These are phyloP conservation scores for Hemitrygon akajei DNA, from an alignment of 2,797 vertebrate genomes.

Conservation along the genomic window DNA sequence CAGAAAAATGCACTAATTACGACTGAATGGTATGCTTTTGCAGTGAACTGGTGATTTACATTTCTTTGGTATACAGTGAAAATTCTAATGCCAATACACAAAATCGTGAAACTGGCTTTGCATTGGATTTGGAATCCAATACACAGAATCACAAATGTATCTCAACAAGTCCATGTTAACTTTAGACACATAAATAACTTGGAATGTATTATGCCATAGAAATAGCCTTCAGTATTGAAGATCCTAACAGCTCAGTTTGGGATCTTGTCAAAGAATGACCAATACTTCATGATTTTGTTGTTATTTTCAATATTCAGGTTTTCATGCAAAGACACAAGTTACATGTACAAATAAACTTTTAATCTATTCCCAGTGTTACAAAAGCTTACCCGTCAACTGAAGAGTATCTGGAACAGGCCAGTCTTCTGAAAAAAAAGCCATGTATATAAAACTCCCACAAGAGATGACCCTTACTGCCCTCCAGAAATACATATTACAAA, in stretches of 20 bases:
- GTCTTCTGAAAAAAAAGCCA: constrained; percentile 36
- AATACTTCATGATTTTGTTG: background rate
- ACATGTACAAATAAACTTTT: constrained; percentile 4
- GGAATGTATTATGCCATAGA: background rate
- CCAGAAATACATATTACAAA: background rate
- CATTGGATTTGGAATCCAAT: background rate
- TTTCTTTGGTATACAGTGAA: background rate
- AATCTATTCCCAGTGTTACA: background rate
- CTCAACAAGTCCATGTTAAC: too few relatives aligned
- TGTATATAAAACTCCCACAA: constrained; percentile 31
- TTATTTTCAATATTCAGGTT: background rate
- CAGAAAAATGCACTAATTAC: too few relatives aligned
- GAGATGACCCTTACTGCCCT: constrained; percentile 21
- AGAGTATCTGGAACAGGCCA: constrained; percentile 31
- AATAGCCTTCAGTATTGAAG: background rate
- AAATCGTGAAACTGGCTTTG: background rate
- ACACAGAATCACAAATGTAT: too few relatives aligned
- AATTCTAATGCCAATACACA: background rate
- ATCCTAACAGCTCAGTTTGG: background rate
- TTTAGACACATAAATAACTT: background rate
- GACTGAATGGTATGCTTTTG: too few relatives aligned
- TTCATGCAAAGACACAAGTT: constrained; percentile 8
- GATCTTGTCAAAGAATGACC: background rate
- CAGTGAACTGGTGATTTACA: too few relatives aligned
- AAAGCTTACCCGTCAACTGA: constrained; percentile 32